Percentiles rank a stretch among this genome's conserved stretches.
phyloP scores from a whole-genome alignment of 2,888 invertebrate species.

The Lacanobia oleracea region DNA sequence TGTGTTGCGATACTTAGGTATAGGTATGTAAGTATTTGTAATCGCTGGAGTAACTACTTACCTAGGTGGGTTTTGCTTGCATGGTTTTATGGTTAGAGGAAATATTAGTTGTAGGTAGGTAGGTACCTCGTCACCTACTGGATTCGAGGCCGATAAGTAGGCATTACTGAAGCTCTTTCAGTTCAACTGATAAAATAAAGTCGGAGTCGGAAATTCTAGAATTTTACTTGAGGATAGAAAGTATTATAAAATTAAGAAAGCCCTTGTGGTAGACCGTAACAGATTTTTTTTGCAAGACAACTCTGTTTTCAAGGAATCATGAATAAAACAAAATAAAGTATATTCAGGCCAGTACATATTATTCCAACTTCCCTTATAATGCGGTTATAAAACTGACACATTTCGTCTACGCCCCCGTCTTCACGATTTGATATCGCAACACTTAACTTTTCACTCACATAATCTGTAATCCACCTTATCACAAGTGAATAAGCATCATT shows the following conservation, averaged over 20 bases:
- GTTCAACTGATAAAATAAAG: background rate
- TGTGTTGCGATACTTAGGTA: background rate
- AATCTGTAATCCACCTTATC: slow-evolving; percentile 30
- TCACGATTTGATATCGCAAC: slow-evolving; percentile 78
- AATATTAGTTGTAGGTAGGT: background rate
- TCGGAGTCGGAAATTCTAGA: background rate
- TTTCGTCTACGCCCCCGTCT: slow-evolving; percentile 78
- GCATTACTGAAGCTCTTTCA: background rate
- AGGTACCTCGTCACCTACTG: background rate
- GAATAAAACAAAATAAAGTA: slow-evolving; percentile 65
- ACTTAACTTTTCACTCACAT: slow-evolving; percentile 29
- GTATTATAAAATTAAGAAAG: background rate
- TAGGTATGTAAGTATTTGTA: no score
- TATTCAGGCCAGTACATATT: slow-evolving; percentile 71
- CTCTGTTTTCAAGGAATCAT: background rate
- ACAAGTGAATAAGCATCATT: background rate
- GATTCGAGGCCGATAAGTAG: no score
- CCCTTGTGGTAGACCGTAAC: no score
- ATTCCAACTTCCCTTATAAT: slow-evolving; percentile 75
- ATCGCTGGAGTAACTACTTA: background rate
- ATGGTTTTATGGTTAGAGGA: background rate
- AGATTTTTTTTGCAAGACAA: no score
- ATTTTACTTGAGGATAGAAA: background rate
- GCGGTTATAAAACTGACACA: slow-evolving; percentile 83
- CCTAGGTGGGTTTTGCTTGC: background rate